A percentile compares a stretch with the other conserved stretches of the same genome.
Evolutionary conservation across 2,113 vertebrate species (phyloP).

Genomic region (Sander vitreus): DNA sequence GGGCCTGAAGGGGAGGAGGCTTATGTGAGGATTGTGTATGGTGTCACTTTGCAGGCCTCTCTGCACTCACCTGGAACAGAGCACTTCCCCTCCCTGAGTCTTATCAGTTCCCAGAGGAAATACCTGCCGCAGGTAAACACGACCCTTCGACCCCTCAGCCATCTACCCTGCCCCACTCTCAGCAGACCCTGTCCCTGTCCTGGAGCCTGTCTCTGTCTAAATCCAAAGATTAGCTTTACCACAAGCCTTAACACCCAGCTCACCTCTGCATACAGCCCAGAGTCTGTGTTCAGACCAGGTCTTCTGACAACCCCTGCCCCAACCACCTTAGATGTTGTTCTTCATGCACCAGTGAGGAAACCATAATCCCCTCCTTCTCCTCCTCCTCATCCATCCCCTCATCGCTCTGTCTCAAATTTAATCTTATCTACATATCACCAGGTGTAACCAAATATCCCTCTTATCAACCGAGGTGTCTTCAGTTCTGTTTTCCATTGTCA

Average conservation of each 20-base stretch:
- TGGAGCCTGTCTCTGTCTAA: slow-evolving; percentile 48
- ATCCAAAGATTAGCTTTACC: slow-evolving; percentile 60
- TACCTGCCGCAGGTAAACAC: slow-evolving; percentile 88
- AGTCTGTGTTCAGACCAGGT: slow-evolving; percentile 28
- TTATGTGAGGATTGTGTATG: slow-evolving; percentile 59
- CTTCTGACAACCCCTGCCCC: slow-evolving; percentile 33
- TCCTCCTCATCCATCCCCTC: slow-evolving; percentile 41
- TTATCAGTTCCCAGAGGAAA: slow-evolving; percentile 88
- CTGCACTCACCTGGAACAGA: slow-evolving; percentile 88
- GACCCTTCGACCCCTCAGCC: slow-evolving; percentile 82
- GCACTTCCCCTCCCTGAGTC: slow-evolving; percentile 84
- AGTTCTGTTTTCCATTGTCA: slow-evolving; percentile 77
- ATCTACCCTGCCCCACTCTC: slow-evolving; percentile 72
- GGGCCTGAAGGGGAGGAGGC: slow-evolving; percentile 44
- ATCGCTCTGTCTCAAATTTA: slow-evolving; percentile 77
- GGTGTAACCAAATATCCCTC: slow-evolving; percentile 78
- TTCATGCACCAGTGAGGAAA: slow-evolving; percentile 70
- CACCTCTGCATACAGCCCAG: not conserved
- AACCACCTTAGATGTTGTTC: slow-evolving; percentile 71
- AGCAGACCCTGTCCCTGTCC: slow-evolving; percentile 40
- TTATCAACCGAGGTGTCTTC: slow-evolving; percentile 76
- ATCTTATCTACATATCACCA: slow-evolving; percentile 86
- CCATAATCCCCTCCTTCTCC: slow-evolving; percentile 39
- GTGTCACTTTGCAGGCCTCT: slow-evolving; percentile 82
- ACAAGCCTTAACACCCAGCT: slow-evolving; percentile 21